A percentile compares a stretch with the other conserved stretches of the same genome.
Evolutionary conservation across 2,888 invertebrate species (phyloP).

Genomic region (Macroteleia sp.): DNA sequence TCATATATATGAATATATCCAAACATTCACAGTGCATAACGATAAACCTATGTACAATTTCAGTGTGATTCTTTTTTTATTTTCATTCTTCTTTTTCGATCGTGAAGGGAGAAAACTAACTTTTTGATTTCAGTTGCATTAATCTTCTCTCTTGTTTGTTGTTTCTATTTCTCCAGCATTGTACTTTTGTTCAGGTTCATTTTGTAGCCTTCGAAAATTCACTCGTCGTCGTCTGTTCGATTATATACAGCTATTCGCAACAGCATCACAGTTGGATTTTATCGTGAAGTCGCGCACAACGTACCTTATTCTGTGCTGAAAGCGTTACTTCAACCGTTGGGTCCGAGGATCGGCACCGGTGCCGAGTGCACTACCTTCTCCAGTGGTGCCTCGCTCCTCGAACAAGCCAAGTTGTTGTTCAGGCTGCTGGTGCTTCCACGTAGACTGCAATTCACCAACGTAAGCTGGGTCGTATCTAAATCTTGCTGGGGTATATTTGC

Average conservation of each 20-base stretch:
- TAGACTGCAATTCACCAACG: slow-evolving; percentile 77
- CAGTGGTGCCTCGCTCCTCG: slow-evolving; percentile 68
- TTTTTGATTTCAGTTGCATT: neutral
- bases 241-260: slow-evolving; percentile 34
- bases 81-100: slow-evolving; percentile 19
- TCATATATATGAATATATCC: slow-evolving; percentile 64
- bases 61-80: slow-evolving; percentile 49
- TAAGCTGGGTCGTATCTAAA: slow-evolving; percentile 77
- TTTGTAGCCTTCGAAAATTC: slow-evolving; percentile 56
- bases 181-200: slow-evolving; percentile 64
- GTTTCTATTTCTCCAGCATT: slow-evolving; percentile 43
- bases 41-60: slow-evolving; percentile 74
- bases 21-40: slow-evolving; percentile 76
- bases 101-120: slow-evolving; percentile 11
- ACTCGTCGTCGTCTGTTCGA: slow-evolving; percentile 20
- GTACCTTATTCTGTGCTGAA: too few relatives aligned
- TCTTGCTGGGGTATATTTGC: slow-evolving; percentile 64
- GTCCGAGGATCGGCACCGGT: slow-evolving; percentile 77
- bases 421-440: slow-evolving; percentile 77
- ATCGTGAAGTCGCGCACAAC: slow-evolving; percentile 17
- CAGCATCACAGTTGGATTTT: slow-evolving; percentile 38
- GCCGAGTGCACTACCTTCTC: slow-evolving; percentile 71
- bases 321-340: slow-evolving; percentile 82
- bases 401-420: slow-evolving; percentile 78
- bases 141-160: neutral